Evolutionary conservation across 1,140 invertebrate genomes (phyloP).

Genomic region (Nasonia giraulti): DNA sequence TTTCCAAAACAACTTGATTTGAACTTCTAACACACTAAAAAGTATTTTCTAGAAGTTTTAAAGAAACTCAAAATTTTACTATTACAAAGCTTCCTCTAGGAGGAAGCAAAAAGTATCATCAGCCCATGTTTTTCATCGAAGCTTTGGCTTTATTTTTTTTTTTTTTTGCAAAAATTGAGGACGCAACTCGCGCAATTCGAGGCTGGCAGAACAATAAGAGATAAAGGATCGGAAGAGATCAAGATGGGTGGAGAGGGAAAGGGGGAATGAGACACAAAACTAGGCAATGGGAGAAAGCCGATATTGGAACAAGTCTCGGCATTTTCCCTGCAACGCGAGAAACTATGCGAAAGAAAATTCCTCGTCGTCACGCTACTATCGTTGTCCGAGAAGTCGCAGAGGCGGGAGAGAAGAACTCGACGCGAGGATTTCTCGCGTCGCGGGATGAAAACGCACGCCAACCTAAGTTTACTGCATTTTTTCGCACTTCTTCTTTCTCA

Average conservation of each 20-base stretch:
- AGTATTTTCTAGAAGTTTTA: no score
- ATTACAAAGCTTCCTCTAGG: no score
- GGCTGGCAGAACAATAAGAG: not conserved
- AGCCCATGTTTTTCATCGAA: not conserved
- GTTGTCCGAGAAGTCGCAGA: not conserved
- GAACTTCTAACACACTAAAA: no score
- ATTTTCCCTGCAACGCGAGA: constrained; percentile 56
- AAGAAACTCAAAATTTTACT: no score
- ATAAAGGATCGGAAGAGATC: constrained; percentile 25
- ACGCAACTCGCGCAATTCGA: not conserved
- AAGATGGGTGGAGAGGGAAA: constrained; percentile 4
- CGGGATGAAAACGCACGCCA: constrained; percentile 1
- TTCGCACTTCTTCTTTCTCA: not conserved
- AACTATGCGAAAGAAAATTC: constrained; percentile 63
- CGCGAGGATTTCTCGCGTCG: constrained; percentile 1
- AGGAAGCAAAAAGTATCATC: not conserved
- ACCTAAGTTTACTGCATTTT: not conserved
- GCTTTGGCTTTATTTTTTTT: not conserved
- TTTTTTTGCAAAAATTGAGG: not conserved
- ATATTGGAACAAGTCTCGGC: constrained; percentile 55
- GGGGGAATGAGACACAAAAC: constrained; percentile 20
- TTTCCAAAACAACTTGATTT: no score
- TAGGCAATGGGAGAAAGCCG: constrained; percentile 45
- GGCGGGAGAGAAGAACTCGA: not conserved
- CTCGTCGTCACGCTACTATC: constrained; percentile 37